These are phyloP conservation scores for Pseudolaguvia tuberculata DNA, from an alignment of 2,113 vertebrate species.

Conservation along the genomic window DNA sequence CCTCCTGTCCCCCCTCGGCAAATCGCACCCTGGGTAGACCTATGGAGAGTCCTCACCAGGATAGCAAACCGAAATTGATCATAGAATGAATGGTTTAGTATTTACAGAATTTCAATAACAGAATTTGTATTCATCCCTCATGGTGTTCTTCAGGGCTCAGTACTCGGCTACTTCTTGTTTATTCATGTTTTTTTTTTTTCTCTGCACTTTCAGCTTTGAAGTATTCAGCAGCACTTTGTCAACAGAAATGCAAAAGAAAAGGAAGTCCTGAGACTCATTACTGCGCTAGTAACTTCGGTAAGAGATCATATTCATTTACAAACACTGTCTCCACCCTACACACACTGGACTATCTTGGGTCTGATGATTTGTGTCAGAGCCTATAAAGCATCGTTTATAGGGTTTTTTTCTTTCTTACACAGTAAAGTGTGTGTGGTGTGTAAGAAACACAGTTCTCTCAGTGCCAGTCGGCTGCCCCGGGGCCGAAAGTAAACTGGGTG, in stretches of 20 bases:
- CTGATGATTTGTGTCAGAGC: conserved; percentile 47
- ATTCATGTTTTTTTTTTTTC: conserved; percentile 6
- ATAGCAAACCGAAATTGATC: too few relatives aligned
- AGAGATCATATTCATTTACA: conserved; percentile 53
- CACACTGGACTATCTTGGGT: conserved; percentile 37
- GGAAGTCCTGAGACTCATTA: conserved; percentile 88
- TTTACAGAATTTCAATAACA: background rate
- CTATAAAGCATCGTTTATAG: conserved; percentile 66
- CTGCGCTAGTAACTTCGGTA: conserved; percentile 96
- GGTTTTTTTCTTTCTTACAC: conserved; percentile 36
- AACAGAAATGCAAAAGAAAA: conserved; percentile 85
- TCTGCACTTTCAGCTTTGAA: conserved; percentile 73
- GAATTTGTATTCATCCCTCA: background rate
- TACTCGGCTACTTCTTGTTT: background rate
- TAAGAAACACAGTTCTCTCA: conserved; percentile 55
- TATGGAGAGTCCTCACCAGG: too few relatives aligned
- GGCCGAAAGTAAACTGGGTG: conserved; percentile 54
- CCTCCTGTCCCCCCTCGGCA: too few relatives aligned
- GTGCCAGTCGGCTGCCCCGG: conserved; percentile 58
- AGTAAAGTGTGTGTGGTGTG: conserved; percentile 50
- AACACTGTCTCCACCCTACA: background rate
- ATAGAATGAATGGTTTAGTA: too few relatives aligned
- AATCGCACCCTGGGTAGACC: too few relatives aligned
- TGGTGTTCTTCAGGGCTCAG: conserved; percentile 17
- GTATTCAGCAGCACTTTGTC: conserved; percentile 84